phyloP scores from a whole-genome alignment of 2,888 invertebrate species.

The Cantharis rustica region DNA sequence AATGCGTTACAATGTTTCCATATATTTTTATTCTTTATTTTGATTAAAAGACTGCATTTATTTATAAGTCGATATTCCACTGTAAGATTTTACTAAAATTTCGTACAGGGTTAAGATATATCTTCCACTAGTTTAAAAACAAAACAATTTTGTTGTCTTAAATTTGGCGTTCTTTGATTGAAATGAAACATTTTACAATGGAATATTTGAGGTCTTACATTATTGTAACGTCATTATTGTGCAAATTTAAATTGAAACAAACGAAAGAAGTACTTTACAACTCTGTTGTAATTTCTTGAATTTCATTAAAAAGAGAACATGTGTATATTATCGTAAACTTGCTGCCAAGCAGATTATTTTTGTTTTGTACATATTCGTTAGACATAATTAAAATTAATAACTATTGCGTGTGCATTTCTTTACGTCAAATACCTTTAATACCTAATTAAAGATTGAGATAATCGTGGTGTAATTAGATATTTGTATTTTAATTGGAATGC shows the following conservation, averaged over 20 bases:
- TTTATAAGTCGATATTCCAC: background rate
- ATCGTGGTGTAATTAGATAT: no score
- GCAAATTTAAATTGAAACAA: background rate
- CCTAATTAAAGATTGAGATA: no score
- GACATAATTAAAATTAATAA: conserved; percentile 52
- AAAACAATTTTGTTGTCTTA: background rate
- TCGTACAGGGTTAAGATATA: background rate
- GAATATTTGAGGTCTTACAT: background rate
- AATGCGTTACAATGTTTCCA: background rate
- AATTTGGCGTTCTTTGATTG: background rate
- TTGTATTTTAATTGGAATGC: no score
- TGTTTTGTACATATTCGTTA: conserved; percentile 57
- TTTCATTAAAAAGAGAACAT: conserved; percentile 8
- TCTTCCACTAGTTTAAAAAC: background rate
- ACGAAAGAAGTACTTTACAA: background rate
- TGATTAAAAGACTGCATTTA: background rate
- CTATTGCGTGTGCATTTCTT: background rate
- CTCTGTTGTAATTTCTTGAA: background rate
- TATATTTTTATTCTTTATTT: background rate
- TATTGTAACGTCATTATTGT: background rate
- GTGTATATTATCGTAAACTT: conserved; percentile 37
- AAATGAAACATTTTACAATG: background rate
- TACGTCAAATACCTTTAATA: background rate
- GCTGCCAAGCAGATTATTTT: conserved; percentile 56
- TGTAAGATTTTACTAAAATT: background rate